A percentile compares a stretch with the other conserved stretches of the same genome.
Evolutionary conservation across 2,888 invertebrate species (phyloP).

Genomic region (Pardosa pseudoannulata): DNA sequence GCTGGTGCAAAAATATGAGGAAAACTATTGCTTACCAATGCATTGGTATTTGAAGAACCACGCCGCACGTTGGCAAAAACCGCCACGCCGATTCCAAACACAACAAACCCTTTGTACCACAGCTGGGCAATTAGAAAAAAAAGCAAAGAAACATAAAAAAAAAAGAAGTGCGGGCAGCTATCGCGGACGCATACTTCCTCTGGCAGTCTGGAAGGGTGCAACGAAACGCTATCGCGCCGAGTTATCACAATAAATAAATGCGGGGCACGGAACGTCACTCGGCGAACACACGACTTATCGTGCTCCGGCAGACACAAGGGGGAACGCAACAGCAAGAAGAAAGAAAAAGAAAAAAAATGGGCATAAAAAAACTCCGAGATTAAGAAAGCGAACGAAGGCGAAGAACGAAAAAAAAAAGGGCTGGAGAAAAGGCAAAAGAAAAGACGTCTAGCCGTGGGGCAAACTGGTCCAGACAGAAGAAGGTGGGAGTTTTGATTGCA

Average conservation of each 20-base stretch:
- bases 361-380: not conserved
- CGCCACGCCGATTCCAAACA: not conserved
- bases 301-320: constrained; percentile 53
- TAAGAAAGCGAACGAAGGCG: constrained; percentile 11
- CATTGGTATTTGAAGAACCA: too few relatives aligned
- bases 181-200: constrained; percentile 35
- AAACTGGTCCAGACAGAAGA: constrained; percentile 51
- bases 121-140: constrained; percentile 11
- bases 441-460: constrained; percentile 59
- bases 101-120: constrained; percentile 14
- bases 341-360: not conserved
- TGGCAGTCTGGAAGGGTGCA: constrained; percentile 50
- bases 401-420: constrained; percentile 1
- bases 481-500: constrained; percentile 37
- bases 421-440: not conserved
- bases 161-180: not conserved
- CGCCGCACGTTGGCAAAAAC: not conserved
- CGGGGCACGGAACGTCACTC: constrained; percentile 18
- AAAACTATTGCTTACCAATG: not conserved
- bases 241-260: constrained; percentile 63
- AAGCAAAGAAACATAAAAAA: not conserved
- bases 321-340: not conserved
- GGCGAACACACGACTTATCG: constrained; percentile 51
- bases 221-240: constrained; percentile 49
- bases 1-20: too few relatives aligned